Base-by-base conservation (phyloP, 1,140 invertebrate species). In the Drosophila ambigua region DNA sequence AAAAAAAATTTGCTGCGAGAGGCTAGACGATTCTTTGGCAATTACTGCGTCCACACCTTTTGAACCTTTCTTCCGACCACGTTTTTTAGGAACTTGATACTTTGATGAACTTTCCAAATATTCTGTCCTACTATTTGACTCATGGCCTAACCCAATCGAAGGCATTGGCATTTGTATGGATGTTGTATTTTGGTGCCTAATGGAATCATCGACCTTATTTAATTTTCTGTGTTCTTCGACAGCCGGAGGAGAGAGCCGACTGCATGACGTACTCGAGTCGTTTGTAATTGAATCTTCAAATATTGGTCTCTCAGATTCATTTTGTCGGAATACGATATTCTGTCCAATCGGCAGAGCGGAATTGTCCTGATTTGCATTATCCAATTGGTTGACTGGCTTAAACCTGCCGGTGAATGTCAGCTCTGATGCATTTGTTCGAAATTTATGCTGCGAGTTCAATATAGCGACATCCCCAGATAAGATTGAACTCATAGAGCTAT, bases 1-100 rank as follows among this genome's bases (percentile, higher is more conserved):
- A 46, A 88, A 77, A 15, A 88, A 78, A 8, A 91, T 89, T 79
- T 91, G 84, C 2, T 88, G 79, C 2, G 82, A 87, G 0, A 91
- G 58, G 57, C 82, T 84, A 4, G 87, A 77, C 20, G 87, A 80
- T 26, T 91, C 87, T 43, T 89, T 85, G 2, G 87, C 83, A 48
- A 92, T 83, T 26, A 87, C 15, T 4, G 93, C 48, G 63, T 92
- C 91, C 2, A 93, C 62, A 15, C 94, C 95, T 76, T 95, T 95
- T 20, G 95, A 95, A 54, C 95, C 95, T 91, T 95, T 95, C 89
- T 95, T 95, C 1, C 95, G 92, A n/a, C 95, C 95, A 23, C 95
- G 93, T 79, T 95, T 95, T 83, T 92, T 93, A 48, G 90, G 73
- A 64, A 78, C 60, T 91, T 87, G 53, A n/a, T 62, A 54, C 11